Evolutionary conservation across 2,797 vertebrate species (phyloP), one percentile per base, ranked within the genome.

Genomic region (Podarcis lilfordi): DNA sequence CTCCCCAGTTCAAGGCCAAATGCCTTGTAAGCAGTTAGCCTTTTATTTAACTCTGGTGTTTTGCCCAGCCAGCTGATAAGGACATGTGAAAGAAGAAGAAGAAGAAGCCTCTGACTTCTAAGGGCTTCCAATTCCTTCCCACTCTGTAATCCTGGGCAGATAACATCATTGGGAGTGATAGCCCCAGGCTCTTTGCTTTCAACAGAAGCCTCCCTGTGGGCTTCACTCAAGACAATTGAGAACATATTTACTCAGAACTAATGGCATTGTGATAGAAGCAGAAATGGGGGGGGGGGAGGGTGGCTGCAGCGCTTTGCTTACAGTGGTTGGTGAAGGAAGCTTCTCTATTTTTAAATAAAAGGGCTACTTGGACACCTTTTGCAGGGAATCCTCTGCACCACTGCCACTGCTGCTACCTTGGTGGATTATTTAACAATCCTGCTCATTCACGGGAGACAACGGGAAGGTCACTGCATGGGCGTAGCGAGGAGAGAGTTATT

Each of bases 291-390:
- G 29, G 43, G 3, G 11, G 29, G 80, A 19, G 37, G 77, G 35
- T 25, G 13, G 64, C 5, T 64, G 23, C 15, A 21, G 27, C 50
- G 50, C 50, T 55, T 55, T 55, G 50, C 50, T 55, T 55, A 55
- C 13, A 55, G 25, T 69, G 27, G 66, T 29, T 10, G 17, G 19
- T 23, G 3, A 25, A 21, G 27, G 43, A 3, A 55, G 27, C 87
- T 85, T 32, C 86, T 75, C 59, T 78, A 2, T 59, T 4, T 83
- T 89, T 84, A 81, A 90, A 43, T 87, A 89, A 87, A 89, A 87
- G 79, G 80, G 15, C n/a, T 88, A 84, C 74, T 74, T 23, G 71
- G 89, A 17, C 84, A 78, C 80, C 75, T 45, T 72, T 9, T 55
- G 32, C 37, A 45, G 0, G 1, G 0, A 61, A 84, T 68, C 72